phyloP scores from a whole-genome alignment of 2,113 vertebrate species.

The Notiomystis cincta region DNA sequence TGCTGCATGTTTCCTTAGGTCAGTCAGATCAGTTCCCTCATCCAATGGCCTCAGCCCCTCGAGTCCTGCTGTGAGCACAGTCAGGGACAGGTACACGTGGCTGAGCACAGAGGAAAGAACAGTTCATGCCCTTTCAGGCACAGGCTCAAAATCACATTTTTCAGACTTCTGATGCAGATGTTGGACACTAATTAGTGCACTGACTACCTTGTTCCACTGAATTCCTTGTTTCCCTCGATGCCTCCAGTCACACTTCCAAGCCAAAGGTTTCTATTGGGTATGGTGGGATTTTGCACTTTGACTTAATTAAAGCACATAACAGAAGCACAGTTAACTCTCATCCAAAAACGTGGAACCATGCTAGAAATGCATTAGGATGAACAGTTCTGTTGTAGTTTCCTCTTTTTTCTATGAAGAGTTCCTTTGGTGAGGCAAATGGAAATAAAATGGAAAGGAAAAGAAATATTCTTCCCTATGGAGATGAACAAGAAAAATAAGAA shows the following conservation, averaged over 20 bases:
- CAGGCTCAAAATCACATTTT: not conserved
- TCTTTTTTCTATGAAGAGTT: not conserved
- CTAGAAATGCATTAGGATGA: not conserved
- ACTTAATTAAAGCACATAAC: not conserved
- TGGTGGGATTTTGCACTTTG: not conserved
- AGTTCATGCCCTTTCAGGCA: not conserved
- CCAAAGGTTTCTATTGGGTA: not conserved
- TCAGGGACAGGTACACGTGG: fast-evolving
- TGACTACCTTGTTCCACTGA: not conserved
- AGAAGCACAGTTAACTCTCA: not conserved
- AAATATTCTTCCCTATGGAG: not conserved
- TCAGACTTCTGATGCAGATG: not conserved
- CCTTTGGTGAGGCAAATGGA: not conserved
- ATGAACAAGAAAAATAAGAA: not conserved
- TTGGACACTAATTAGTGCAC: not conserved
- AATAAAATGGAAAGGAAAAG: not conserved
- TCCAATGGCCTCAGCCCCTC: not conserved
- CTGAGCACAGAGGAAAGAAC: not conserved
- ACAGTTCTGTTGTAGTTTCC: not conserved
- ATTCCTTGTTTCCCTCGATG: not conserved
- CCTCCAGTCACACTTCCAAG: not conserved
- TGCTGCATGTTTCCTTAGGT: not conserved
- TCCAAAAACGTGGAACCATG: not conserved
- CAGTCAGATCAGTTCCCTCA: not conserved
- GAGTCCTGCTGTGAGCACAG: not conserved